Base-by-base conservation (phyloP, 92 coral and sea anemone genomes). In the Parazoanthus darwini region DNA sequence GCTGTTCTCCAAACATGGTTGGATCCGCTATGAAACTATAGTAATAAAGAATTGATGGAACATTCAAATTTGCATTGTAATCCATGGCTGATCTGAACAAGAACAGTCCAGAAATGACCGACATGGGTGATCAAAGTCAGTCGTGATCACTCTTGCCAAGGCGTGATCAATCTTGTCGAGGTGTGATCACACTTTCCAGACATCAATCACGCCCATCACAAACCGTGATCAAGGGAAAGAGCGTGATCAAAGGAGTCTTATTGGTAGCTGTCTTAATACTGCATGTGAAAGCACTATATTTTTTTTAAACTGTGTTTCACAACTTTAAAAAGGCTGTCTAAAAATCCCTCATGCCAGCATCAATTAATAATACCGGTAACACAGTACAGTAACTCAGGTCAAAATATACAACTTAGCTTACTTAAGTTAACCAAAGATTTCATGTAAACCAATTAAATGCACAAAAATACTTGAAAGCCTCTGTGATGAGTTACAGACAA, bases 181-280 rank as follows among this genome's bases (percentile, higher is more conserved):
- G 25, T 26, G 70, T 63, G 70, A 63, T 63, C 70, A 29, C 33
- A 29, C 33, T 29, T 0, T 29, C 33, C 33, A 29, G 33, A 29
- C 33, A 29, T 29, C 33, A 29, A 29, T 29, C 33, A 63, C 26
- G 68, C 58, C 76, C 48, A 58, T 85, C 50, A 86, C 58, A 63
- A 6, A 48, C 51, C 29, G 86, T 90, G 89, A 90, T 90, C 92
- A 85, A 86, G 37, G 80, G 82, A 48, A 48, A 48, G 59, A 54
- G 59, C 18, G 85, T 83, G 91, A 89, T 89, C 91, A 83, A 54
- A 54, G 59, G 59, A 54, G 86, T 90, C n/a, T n/a, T n/a, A n/a
- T n/a, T n/a, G n/a, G n/a, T n/a, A n/a, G n/a, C n/a, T n/a, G n/a
- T n/a, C n/a, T n/a, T n/a, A n/a, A n/a, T n/a, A n/a, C n/a, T n/a